A percentile compares a stretch with the other conserved stretches of the same genome.
phyloP scores from a whole-genome alignment of 2,888 invertebrate genomes.

The Orthonychiurus folsomi region DNA sequence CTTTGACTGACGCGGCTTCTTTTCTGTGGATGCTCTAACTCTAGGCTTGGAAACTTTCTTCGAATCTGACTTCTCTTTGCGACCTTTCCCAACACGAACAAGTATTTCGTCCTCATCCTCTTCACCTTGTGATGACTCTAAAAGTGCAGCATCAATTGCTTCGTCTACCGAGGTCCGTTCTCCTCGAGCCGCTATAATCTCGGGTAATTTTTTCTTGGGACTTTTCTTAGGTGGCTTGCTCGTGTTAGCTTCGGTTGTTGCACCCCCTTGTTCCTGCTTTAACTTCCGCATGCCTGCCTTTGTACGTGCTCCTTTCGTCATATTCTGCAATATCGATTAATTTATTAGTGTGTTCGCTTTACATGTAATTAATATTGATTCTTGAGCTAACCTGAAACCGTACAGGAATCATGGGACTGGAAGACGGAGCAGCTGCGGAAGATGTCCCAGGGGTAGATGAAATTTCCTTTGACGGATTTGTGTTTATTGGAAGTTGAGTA shows the following conservation, averaged over 20 bases:
- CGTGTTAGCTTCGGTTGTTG: too few relatives aligned
- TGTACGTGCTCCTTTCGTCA: slow-evolving; percentile 38
- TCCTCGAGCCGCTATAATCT: neutral
- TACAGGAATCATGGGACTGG: neutral
- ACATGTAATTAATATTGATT: neutral
- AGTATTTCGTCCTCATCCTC: too few relatives aligned
- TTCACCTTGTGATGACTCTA: neutral
- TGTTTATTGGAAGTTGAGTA: neutral
- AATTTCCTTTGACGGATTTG: too few relatives aligned
- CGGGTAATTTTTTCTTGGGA: neutral
- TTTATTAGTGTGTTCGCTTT: slow-evolving; percentile 6
- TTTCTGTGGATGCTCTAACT: neutral
- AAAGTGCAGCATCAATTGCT: neutral
- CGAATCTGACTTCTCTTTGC: neutral
- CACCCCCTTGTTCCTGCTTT: slow-evolving; percentile 32
- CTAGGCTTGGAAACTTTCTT: neutral
- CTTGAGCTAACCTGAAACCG: neutral
- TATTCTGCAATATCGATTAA: slow-evolving; percentile 33
- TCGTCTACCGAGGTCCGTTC: neutral
- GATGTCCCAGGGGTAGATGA: too few relatives aligned
- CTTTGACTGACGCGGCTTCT: too few relatives aligned
- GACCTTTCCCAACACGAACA: slow-evolving; percentile 3
- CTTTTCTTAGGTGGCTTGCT: too few relatives aligned
- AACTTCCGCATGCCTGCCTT: slow-evolving; percentile 38
- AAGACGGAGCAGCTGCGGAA: neutral